phyloP scores from a whole-genome alignment of 30 jellyfish, hydroid and myxozoan species.

The Hydractinia echinata region DNA sequence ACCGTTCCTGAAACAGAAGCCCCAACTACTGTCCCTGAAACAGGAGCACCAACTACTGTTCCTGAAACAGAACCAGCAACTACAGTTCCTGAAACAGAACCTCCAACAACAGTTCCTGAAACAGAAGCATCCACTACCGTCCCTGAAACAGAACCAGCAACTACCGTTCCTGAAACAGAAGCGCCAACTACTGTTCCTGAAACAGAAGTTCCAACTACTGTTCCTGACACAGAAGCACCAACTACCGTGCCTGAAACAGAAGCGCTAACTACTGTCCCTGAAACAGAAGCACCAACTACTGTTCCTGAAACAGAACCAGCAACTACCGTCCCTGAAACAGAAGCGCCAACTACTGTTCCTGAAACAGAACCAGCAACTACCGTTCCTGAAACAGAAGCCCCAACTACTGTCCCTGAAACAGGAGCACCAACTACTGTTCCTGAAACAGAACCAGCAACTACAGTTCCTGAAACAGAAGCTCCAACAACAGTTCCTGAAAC shows the following conservation, averaged over 20 bases:
- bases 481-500: not conserved
- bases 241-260: not conserved
- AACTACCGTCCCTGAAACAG: not conserved
- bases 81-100: not conserved
- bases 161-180: not conserved
- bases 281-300: not conserved
- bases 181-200: slow-evolving; percentile 5
- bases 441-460: not conserved
- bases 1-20: slow-evolving; percentile 5
- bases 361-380: not conserved
- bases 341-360: not conserved
- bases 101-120: not conserved
- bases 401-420: not conserved
- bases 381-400: not conserved
- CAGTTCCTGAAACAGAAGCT: not conserved
- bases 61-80: not conserved
- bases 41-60: not conserved
- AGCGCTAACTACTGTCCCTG: not conserved
- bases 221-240: not conserved
- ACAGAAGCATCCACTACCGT: not conserved
- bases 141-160: not conserved
- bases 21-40: not conserved
- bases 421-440: not conserved
- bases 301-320: slow-evolving; percentile 3
- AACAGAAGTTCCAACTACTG: not conserved